These are phyloP conservation scores for Ceratothoa steindachneri DNA, from an alignment of 2,888 invertebrate species.

Conservation along the genomic window DNA sequence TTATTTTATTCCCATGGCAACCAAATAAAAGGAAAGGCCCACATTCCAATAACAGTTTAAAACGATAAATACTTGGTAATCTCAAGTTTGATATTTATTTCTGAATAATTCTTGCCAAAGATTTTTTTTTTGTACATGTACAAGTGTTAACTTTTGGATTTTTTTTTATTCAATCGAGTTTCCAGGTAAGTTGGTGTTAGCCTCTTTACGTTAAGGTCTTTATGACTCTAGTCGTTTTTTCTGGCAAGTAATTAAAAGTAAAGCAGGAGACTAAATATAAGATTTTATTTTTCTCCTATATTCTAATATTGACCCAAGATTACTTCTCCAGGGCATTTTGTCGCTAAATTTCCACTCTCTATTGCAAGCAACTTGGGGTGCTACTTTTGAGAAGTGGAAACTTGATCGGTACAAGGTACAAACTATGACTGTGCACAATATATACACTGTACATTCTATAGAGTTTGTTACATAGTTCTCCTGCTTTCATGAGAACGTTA, in stretches of 20 bases:
- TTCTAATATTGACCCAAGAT: not conserved
- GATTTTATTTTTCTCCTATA: not conserved
- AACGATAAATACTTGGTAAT: not conserved
- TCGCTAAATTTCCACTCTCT: not conserved
- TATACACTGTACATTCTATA: not conserved
- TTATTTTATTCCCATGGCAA: not conserved
- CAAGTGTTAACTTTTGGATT: not conserved
- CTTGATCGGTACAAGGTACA: not conserved
- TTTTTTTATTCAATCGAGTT: not conserved
- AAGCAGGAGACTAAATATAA: not conserved
- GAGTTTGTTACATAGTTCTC: not conserved
- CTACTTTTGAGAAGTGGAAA: not conserved
- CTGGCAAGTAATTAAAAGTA: constrained; percentile 1
- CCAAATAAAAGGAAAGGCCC: not conserved
- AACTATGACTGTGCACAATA: not conserved
- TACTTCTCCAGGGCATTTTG: not conserved
- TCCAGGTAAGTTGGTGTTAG: not conserved
- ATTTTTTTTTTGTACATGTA: not conserved
- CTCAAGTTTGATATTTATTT: not conserved
- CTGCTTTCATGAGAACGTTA: not conserved
- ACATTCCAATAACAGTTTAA: not conserved
- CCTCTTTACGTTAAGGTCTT: not conserved
- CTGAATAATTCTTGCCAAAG: not conserved
- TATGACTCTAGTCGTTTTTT: not conserved
- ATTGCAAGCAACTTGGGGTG: not conserved